Percentiles rank a stretch among this genome's conserved stretches.
Evolutionary conservation across 1,140 invertebrate genomes (phyloP).

Genomic region (Philaenus spumarius): DNA sequence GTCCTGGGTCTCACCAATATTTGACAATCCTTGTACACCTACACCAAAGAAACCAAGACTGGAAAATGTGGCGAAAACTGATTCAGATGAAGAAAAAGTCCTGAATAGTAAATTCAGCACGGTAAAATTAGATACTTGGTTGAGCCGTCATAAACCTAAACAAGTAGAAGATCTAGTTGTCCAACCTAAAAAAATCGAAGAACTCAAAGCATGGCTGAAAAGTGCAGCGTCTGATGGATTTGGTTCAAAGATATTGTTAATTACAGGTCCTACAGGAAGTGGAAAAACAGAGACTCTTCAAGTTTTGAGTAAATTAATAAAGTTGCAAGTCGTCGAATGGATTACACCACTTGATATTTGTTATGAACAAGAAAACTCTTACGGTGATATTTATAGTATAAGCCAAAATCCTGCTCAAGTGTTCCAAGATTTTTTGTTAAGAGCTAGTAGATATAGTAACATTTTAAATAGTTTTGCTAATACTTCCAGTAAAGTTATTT

Average conservation of each 20-base stretch:
- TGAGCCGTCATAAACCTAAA: constrained; percentile 47
- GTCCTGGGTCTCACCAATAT: no score
- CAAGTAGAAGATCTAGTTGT: constrained; percentile 49
- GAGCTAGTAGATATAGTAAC: constrained; percentile 59
- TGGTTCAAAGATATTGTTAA: constrained; percentile 42
- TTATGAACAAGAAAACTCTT: constrained; percentile 37
- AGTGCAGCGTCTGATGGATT: constrained; percentile 24
- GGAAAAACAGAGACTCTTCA: constrained; percentile 60
- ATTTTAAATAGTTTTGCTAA: constrained; percentile 41
- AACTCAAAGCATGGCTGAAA: constrained; percentile 50
- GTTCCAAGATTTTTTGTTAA: constrained; percentile 59
- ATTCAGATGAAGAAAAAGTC: no score
- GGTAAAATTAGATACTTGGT: constrained; percentile 35
- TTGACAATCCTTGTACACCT: no score
- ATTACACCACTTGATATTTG: constrained; percentile 55
- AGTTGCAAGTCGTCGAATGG: constrained; percentile 58
- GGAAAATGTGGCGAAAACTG: no score
- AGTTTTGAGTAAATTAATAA: constrained; percentile 49
- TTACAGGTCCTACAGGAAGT: constrained; percentile 64
- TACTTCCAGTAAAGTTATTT: constrained; percentile 46
- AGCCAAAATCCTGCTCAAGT: constrained; percentile 37
- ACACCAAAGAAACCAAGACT: no score
- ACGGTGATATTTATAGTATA: constrained; percentile 27
- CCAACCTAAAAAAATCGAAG: constrained; percentile 53
- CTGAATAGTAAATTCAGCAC: no score